Evolutionary conservation across 2,113 vertebrate genomes (phyloP).

Genomic region (Gymnobelideus leadbeateri): DNA sequence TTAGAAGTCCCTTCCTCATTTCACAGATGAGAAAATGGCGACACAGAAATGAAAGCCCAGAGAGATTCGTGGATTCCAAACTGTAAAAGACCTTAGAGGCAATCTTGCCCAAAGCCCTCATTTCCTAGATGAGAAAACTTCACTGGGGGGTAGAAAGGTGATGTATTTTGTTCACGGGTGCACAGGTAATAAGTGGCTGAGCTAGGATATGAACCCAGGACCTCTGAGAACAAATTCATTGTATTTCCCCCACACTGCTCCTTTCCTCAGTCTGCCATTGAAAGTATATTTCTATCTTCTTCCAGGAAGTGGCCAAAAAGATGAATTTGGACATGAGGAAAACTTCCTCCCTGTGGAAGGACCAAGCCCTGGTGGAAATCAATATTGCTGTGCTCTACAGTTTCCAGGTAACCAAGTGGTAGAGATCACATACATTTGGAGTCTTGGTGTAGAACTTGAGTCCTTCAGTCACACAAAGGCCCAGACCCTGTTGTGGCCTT

Average conservation of each 20-base stretch:
- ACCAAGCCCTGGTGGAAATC: constrained; percentile 97
- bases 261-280: not conserved
- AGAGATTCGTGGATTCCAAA: not conserved
- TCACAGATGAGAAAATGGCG: not conserved
- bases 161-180: not conserved
- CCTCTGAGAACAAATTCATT: not conserved
- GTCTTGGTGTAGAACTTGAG: not conserved
- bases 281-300: not conserved
- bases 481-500: not conserved
- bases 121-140: not conserved
- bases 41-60: not conserved
- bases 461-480: not conserved
- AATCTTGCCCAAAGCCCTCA: not conserved
- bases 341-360: constrained; percentile 97
- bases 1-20: not conserved
- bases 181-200: not conserved
- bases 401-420: constrained; percentile 89
- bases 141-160: not conserved
- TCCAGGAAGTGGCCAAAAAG: constrained; percentile 94
- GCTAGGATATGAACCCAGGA: not conserved
- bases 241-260: not conserved
- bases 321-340: constrained; percentile 97
- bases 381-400: constrained; percentile 98
- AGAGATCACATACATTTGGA: rapidly evolving
- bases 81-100: not conserved